Base-by-base conservation (phyloP, 2,888 invertebrate genomes). In the Polia nebulosa region DNA sequence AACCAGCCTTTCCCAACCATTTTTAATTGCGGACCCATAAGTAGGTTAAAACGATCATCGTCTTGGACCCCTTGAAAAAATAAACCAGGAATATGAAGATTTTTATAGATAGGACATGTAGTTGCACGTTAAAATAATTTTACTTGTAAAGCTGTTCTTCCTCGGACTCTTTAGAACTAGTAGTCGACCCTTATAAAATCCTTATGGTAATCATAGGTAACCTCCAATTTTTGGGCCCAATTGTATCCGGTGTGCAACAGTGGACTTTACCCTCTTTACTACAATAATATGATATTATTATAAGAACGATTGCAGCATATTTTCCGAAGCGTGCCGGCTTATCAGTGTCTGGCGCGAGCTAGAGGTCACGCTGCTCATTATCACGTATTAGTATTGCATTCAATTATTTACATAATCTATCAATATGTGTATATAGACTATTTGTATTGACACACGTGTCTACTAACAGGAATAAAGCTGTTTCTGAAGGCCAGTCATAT, bases 261-360 rank as follows among this genome's bases (percentile, higher is more conserved):
- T 9, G 13, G 27, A 74, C 45, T 39, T 32, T 13, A n/a, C 9
- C 2, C 20, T 20, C 39, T n/a, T 11, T 11, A 20, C 44, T 20
- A 44, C 20, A 44, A 11, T 9, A 2, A 3, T 15, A n/a, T 41
- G 53, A 69, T 32, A 53, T 25, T 13, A 3, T 60, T 49, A 34
- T 41, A 32, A n/a, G 34, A 59, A 41, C 7, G 1, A 58, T 58
- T 58, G 57, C 67, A 62, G 68, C 36, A 32, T 36, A 32, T 7
- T 45, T 34, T 25, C 13, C 27, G 77, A 69, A 76, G 76, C 59
- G 76, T 76, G 76, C 70, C 62, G 7, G 32, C 51, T 76, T 76
- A 76, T 80, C 76, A 13, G 3, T 41, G 66, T 41, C 49, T 41
- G 58, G 80, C 80, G 61, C 76, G 76, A 55, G 76, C 61, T 57